Evolutionary conservation across 2,113 vertebrate species (phyloP).

Genomic region (Burhinus bistriatus): DNA sequence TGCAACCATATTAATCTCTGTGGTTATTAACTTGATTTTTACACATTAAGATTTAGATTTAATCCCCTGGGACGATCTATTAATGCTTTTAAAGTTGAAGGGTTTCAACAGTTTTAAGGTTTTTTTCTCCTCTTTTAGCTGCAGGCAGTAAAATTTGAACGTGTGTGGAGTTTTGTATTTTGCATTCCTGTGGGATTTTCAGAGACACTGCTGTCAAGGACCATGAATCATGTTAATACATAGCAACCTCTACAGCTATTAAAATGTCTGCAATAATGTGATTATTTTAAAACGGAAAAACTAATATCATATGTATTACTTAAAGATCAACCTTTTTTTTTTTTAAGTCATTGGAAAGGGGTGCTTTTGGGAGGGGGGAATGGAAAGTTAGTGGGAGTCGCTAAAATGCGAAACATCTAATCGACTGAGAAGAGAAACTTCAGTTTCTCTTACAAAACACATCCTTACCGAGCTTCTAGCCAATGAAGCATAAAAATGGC

Average conservation of each 20-base stretch:
- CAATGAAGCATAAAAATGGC: conserved; percentile 58
- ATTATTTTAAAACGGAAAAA: conserved; percentile 85
- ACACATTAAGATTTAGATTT: conserved; percentile 87
- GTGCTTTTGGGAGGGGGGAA: conserved; percentile 18
- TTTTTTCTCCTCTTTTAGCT: conserved; percentile 80
- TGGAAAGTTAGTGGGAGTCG: conserved; percentile 50
- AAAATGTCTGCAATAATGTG: conserved; percentile 87
- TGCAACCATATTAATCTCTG: conserved; percentile 85
- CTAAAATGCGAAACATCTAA: conserved; percentile 66
- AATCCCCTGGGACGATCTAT: conserved; percentile 81
- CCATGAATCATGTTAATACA: conserved; percentile 86
- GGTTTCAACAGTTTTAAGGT: conserved; percentile 85
- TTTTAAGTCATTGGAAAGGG: conserved; percentile 60
- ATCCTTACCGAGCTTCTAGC: conserved; percentile 40
- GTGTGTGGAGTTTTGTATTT: conserved; percentile 84
- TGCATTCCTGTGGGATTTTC: conserved; percentile 82
- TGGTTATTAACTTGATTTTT: conserved; percentile 85
- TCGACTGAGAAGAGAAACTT: conserved; percentile 58
- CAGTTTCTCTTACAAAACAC: conserved; percentile 61
- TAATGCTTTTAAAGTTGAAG: conserved; percentile 89
- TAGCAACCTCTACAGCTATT: conserved; percentile 86
- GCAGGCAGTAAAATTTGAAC: conserved; percentile 86
- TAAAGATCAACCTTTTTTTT: conserved; percentile 76
- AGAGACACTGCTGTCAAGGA: conserved; percentile 85
- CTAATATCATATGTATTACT: conserved; percentile 82